phyloP scores from a whole-genome alignment of 1,140 invertebrate species.

The Bactericera cockerelli region DNA sequence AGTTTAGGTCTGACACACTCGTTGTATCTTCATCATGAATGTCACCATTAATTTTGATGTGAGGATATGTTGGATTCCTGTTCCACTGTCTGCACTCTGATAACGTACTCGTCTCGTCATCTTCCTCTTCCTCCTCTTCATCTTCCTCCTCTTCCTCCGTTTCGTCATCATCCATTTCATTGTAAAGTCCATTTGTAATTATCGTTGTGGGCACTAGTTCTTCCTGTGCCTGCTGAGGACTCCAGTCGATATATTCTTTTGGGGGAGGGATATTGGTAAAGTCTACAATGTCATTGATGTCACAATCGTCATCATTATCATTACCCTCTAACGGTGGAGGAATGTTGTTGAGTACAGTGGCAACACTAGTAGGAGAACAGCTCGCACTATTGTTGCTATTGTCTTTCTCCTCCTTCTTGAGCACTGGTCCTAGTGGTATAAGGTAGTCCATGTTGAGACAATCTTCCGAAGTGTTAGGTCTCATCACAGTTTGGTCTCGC shows the following conservation, averaged over 20 bases:
- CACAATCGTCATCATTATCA: neutral
- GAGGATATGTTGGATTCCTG: conserved; percentile 4
- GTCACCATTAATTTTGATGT: neutral
- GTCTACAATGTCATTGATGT: neutral
- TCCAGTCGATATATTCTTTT: conserved; percentile 4
- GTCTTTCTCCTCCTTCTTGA: neutral
- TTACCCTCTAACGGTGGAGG: neutral
- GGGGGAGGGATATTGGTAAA: neutral
- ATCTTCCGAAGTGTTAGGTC: conserved; percentile 1
- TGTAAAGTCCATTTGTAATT: neutral
- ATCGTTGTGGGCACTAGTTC: neutral
- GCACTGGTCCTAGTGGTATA: conserved; percentile 4
- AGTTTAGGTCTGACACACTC: neutral
- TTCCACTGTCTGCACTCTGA: conserved; percentile 4
- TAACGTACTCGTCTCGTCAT: conserved; percentile 2
- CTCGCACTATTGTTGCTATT: neutral
- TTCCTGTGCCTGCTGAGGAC: neutral
- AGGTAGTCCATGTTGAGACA: conserved; percentile 10
- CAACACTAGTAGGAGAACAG: neutral
- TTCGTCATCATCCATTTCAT: neutral
- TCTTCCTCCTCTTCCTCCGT: neutral
- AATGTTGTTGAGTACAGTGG: neutral
- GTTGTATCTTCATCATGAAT: conserved; percentile 5
- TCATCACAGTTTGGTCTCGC: conserved; percentile 9
- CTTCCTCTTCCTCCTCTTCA: neutral